These are phyloP conservation scores for Ciconia nigra DNA, from an alignment of 2,797 vertebrate species.

Conservation along the genomic window DNA sequence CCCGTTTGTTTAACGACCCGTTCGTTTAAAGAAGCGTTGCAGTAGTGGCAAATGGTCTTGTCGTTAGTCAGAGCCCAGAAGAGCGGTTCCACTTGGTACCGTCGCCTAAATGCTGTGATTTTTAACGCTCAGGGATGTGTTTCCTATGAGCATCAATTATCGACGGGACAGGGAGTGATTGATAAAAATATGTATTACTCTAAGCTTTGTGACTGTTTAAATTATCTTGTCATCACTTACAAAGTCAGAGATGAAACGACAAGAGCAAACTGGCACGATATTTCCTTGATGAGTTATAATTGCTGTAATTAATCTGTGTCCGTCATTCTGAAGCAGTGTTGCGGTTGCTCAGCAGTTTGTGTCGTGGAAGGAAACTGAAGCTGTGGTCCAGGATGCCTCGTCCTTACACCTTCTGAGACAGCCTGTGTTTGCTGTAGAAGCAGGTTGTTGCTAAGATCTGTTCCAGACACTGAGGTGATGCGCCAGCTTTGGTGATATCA, in stretches of 20 bases:
- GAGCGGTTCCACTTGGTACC: background rate
- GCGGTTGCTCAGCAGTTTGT: rapidly evolving
- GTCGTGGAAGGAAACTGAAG: background rate
- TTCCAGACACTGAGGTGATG: background rate
- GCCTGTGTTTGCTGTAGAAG: background rate
- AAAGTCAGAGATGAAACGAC: background rate
- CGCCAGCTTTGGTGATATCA: background rate
- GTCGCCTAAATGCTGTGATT: background rate
- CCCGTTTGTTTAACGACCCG: rapidly evolving
- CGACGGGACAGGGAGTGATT: background rate
- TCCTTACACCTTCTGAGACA: background rate
- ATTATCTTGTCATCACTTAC: background rate
- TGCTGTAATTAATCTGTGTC: background rate
- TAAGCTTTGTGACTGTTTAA: background rate
- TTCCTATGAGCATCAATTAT: background rate
- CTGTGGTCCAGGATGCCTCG: background rate
- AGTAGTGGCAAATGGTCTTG: rapidly evolving
- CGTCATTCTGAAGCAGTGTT: background rate
- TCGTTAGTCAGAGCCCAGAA: background rate
- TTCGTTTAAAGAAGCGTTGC: rapidly evolving
- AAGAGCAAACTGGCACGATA: background rate
- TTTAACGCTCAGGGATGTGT: background rate
- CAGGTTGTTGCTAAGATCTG: background rate
- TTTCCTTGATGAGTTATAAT: background rate
- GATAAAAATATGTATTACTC: background rate